phyloP scores from a whole-genome alignment of 2,888 invertebrate genomes.

The Xestia sexstrigata region DNA sequence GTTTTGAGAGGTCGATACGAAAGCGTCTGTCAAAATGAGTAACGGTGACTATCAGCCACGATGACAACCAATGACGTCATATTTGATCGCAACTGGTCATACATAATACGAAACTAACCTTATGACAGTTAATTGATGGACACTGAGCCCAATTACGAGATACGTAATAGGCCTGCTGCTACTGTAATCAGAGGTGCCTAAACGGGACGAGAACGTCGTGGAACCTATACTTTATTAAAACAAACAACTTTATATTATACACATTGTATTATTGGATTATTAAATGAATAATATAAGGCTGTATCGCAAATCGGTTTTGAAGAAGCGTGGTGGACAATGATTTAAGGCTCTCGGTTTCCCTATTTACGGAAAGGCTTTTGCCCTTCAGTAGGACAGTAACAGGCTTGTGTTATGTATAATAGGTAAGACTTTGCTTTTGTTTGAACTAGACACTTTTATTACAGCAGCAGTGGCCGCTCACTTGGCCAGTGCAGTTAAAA shows the following conservation, averaged over 20 bases:
- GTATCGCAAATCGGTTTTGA: background rate
- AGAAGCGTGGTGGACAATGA: background rate
- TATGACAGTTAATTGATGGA: too few relatives aligned
- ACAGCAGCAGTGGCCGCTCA: conserved; percentile 75
- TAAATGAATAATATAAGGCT: background rate
- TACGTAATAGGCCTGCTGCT: too few relatives aligned
- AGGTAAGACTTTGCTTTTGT: background rate
- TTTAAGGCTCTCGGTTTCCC: background rate
- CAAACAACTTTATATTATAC: conserved; percentile 1
- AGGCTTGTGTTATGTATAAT: background rate
- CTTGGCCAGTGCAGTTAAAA: conserved; percentile 73
- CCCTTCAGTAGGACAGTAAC: background rate
- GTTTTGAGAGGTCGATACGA: too few relatives aligned
- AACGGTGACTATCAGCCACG: too few relatives aligned
- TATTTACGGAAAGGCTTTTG: background rate
- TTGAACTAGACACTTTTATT: conserved; percentile 22
- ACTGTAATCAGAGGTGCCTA: too few relatives aligned
- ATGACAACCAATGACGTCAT: too few relatives aligned
- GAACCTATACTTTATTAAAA: conserved; percentile 16
- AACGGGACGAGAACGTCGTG: background rate
- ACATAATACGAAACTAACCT: too few relatives aligned
- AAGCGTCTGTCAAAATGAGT: too few relatives aligned
- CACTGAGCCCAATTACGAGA: too few relatives aligned
- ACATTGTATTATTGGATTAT: conserved; percentile 9
- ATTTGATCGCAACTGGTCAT: too few relatives aligned